phyloP scores from a whole-genome alignment of 2,113 vertebrate genomes.

The Bolborhynchus lineola region DNA sequence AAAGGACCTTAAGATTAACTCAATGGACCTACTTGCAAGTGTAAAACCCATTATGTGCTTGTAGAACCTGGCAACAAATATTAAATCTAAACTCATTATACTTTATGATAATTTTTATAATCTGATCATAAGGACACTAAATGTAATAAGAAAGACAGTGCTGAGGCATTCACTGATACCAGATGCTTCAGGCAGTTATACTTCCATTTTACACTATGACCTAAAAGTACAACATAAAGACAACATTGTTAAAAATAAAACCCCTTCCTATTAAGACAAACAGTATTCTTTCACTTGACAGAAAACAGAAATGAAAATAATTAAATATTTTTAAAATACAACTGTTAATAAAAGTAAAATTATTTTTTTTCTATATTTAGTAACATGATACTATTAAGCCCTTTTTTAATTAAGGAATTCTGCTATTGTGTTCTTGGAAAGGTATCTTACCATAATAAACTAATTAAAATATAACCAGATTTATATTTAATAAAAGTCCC shows the following conservation, averaged over 20 bases:
- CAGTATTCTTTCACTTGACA: not conserved
- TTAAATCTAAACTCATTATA: not conserved
- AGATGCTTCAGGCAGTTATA: not conserved
- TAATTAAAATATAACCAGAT: conserved; percentile 4
- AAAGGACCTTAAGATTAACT: no score
- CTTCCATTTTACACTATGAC: not conserved
- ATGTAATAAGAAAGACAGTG: not conserved
- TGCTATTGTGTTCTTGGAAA: conserved; percentile 1
- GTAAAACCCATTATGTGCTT: not conserved
- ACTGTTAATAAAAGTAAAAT: not conserved
- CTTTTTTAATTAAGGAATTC: not conserved
- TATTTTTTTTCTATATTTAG: not conserved
- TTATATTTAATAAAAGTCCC: not conserved
- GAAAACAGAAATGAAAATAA: not conserved
- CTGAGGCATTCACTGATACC: not conserved
- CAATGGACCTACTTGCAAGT: not conserved
- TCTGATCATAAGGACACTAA: not conserved
- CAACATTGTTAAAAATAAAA: not conserved
- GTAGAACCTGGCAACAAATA: not conserved
- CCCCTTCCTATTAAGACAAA: not conserved
- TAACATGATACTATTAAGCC: not conserved
- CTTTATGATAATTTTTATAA: conserved; percentile 11
- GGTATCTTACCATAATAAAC: not conserved
- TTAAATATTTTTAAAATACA: not conserved
- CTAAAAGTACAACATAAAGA: not conserved